Evolutionary conservation across 2,797 vertebrate genomes (phyloP).

Genomic region (Loris lydekkerianus): DNA sequence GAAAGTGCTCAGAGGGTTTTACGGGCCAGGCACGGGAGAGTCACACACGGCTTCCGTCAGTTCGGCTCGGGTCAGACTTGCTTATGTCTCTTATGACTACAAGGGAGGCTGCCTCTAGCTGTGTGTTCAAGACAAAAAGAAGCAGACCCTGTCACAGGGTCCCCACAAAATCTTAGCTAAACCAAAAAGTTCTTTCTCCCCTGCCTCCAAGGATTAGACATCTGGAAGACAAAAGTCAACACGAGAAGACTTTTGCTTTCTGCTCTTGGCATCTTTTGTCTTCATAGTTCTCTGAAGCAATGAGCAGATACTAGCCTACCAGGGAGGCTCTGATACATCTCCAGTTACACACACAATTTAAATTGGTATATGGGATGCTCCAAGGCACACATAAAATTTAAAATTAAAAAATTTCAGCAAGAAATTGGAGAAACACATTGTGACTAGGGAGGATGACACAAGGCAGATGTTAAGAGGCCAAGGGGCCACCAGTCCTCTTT

Average conservation of each 20-base stretch:
- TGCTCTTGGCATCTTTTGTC: background rate
- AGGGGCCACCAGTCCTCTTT: background rate
- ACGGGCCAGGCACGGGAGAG: background rate
- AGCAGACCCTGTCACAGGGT: background rate
- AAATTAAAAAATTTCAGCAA: constrained; percentile 24
- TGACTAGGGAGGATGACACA: background rate
- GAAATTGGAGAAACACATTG: background rate
- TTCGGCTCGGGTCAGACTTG: background rate
- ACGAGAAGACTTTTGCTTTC: background rate
- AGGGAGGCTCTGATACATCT: background rate
- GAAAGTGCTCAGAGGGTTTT: background rate
- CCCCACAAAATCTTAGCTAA: background rate
- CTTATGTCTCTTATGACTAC: background rate
- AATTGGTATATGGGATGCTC: background rate
- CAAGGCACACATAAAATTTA: background rate
- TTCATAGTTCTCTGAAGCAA: background rate
- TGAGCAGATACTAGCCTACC: background rate
- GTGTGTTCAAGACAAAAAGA: background rate
- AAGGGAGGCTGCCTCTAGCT: background rate
- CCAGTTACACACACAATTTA: constrained; percentile 12
- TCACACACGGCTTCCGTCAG: background rate
- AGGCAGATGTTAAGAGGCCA: background rate
- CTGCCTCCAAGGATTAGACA: background rate
- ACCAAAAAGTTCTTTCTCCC: background rate
- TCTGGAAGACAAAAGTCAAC: background rate